A percentile compares a stretch with the other conserved stretches of the same genome.
These are phyloP conservation scores for Rhynchophorus ferrugineus DNA, from an alignment of 1,140 invertebrate genomes.

Conservation along the genomic window DNA sequence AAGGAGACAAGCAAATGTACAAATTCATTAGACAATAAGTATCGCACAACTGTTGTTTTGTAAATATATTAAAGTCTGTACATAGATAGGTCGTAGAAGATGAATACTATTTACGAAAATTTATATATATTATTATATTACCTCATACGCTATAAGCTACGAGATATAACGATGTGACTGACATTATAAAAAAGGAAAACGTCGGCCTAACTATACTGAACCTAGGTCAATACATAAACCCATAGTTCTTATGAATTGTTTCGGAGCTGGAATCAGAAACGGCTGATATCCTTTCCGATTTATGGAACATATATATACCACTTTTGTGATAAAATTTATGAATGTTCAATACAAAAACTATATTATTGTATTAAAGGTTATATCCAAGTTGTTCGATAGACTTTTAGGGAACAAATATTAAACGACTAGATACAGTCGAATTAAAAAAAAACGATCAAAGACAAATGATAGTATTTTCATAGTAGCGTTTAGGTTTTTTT, in stretches of 20 bases:
- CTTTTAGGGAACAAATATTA: conserved; percentile 12
- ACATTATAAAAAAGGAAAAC: not conserved
- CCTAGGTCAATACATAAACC: not conserved
- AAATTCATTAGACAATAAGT: conserved; percentile 4
- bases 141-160: conserved; percentile 3
- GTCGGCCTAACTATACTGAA: not conserved
- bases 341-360: too few species aligned
- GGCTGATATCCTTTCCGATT: too few species aligned
- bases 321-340: conserved; percentile 11
- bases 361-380: too few species aligned
- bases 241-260: too few species aligned
- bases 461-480: conserved; percentile 5
- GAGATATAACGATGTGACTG: too few species aligned
- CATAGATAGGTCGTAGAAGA: not conserved
- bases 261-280: too few species aligned
- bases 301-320: too few species aligned
- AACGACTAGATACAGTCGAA: too few species aligned
- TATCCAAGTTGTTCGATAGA: too few species aligned
- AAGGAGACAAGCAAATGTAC: conserved; percentile 13
- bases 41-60: not conserved
- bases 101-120: too few species aligned
- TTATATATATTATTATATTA: conserved; percentile 4
- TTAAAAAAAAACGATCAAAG: conserved; percentile 4
- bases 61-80: not conserved
- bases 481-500: not conserved